These are phyloP conservation scores for Cricetomys ansorgei DNA, from an alignment of 2,113 vertebrate species.

Conservation along the genomic window DNA sequence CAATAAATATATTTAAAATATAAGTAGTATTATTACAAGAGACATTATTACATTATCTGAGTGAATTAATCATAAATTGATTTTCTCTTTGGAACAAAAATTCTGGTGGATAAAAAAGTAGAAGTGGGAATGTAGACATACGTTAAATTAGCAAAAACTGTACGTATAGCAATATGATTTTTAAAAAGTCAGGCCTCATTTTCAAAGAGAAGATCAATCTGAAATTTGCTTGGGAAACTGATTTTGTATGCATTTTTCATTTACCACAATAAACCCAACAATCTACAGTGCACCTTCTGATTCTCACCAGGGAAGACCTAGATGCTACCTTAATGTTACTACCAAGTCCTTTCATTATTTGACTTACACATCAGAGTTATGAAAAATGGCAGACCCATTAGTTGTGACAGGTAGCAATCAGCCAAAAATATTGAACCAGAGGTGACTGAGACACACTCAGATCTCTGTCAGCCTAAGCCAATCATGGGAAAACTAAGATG, in stretches of 20 bases:
- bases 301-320: background rate
- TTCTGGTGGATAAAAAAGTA: background rate
- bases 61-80: background rate
- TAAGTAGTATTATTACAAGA: background rate
- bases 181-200: background rate
- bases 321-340: background rate
- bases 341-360: background rate
- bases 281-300: background rate
- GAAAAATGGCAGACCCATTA: conserved; percentile 8
- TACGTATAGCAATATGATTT: background rate
- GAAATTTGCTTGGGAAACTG: background rate
- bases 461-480: background rate
- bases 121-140: background rate
- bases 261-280: background rate
- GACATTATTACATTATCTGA: background rate
- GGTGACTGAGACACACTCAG: background rate
- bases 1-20: background rate
- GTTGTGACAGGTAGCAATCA: background rate
- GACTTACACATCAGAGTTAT: background rate
- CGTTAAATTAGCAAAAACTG: conserved; percentile 45
- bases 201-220: background rate
- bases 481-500: background rate
- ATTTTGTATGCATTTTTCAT: background rate
- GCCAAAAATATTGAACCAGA: background rate
- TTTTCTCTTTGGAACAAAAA: conserved; percentile 49